Evolutionary conservation across 1,140 invertebrate species (phyloP).

Genomic region (Elymnias hypermnestra): DNA sequence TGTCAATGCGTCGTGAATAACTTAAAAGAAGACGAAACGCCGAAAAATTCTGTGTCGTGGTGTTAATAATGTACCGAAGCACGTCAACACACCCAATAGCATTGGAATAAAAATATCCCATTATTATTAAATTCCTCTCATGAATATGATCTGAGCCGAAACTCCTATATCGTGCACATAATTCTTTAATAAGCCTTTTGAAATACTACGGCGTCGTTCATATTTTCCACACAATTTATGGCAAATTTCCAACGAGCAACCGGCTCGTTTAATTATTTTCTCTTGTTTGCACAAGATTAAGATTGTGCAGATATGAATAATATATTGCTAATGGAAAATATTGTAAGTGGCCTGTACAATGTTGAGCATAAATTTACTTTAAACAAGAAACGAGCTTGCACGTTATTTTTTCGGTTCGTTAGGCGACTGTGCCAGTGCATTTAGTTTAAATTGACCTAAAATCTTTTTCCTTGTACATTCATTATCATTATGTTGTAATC

Average conservation of each 20-base stretch:
- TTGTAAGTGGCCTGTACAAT: constrained; percentile 16
- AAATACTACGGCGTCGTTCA: constrained; percentile 46
- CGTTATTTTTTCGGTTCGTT: constrained; percentile 27
- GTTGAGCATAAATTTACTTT: constrained; percentile 22
- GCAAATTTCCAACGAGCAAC: constrained; percentile 33
- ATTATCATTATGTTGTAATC: too few relatives aligned
- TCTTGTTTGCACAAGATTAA: constrained; percentile 54
- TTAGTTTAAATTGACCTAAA: constrained; percentile 20
- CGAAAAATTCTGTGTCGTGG: neutral
- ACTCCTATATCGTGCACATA: constrained; percentile 44
- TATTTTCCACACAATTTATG: constrained; percentile 48
- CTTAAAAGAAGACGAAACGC: too few relatives aligned
- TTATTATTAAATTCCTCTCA: constrained; percentile 46
- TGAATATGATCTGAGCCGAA: constrained; percentile 33
- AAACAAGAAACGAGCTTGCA: constrained; percentile 18
- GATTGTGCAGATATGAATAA: constrained; percentile 40
- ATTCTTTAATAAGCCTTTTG: constrained; percentile 56
- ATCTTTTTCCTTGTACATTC: too few relatives aligned
- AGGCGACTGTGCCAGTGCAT: constrained; percentile 17
- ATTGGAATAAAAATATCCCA: constrained; percentile 35
- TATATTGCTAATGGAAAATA: constrained; percentile 42
- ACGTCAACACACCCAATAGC: constrained; percentile 19
- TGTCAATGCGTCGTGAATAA: too few relatives aligned
- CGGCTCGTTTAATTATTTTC: constrained; percentile 53
- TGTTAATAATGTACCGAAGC: constrained; percentile 24